Evolutionary conservation across 2,888 invertebrate genomes (phyloP).

Genomic region (Drosophila rellima): DNA sequence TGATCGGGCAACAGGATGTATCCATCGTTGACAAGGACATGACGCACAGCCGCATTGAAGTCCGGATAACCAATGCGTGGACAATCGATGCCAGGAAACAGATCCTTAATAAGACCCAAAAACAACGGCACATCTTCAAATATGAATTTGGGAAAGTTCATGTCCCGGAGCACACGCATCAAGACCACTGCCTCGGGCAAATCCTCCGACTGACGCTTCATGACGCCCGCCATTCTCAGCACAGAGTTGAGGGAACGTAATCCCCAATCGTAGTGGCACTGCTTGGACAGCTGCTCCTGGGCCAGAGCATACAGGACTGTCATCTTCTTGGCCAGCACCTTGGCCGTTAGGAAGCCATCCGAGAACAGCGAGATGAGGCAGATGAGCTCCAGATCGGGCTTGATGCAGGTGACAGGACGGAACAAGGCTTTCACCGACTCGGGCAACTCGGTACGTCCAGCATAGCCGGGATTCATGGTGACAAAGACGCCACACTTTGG

Average conservation of each 20-base stretch:
- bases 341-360: constrained; percentile 95
- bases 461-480: constrained; percentile 98
- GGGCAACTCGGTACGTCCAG: constrained; percentile 95
- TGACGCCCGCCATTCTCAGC: constrained; percentile 95
- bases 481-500: constrained; percentile 96
- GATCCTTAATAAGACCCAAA: constrained; percentile 92
- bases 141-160: constrained; percentile 97
- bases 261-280: constrained; percentile 97
- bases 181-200: constrained; percentile 94
- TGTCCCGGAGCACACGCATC: constrained; percentile 96
- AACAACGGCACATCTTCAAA: constrained; percentile 96
- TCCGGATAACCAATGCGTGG: constrained; percentile 95
- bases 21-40: constrained; percentile 88
- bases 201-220: constrained; percentile 92
- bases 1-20: constrained; percentile 90
- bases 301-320: constrained; percentile 95
- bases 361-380: constrained; percentile 96
- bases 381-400: constrained; percentile 96
- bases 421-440: constrained; percentile 97
- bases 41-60: constrained; percentile 92
- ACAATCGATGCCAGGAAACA: constrained; percentile 96
- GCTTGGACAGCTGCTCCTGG: constrained; percentile 95
- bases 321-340: constrained; percentile 97
- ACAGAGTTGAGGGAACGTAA: constrained; percentile 96
- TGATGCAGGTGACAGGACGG: constrained; percentile 96